Base-by-base conservation (phyloP, 2,797 vertebrate genomes). In the Malacoraja senta region DNA sequence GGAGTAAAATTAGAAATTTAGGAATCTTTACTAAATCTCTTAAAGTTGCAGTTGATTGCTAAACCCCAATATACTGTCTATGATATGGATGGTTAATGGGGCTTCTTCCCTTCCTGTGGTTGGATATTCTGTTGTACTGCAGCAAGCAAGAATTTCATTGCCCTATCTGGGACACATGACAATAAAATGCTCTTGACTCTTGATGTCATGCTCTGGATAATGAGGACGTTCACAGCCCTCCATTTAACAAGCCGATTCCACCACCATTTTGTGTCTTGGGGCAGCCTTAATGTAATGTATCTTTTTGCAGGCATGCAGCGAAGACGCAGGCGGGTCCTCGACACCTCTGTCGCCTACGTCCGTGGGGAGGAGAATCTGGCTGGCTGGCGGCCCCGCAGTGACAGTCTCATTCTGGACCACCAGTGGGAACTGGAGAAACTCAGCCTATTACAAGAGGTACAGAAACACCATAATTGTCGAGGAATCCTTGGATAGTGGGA, bases 341-440 rank as follows among this genome's bases (percentile, higher is more conserved):
- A 99, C 95, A 99, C 99, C 8, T 99, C 99, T 0, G 98, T 99
- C 94, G 99, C 99, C 21, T 99, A 99, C 0, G 99, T 99, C 44
- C 95, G 98, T 0, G 99, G 99, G 0, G 99, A 99, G 94, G 99
- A 99, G 96, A 99, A 99, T 96, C 96, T 99, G 95, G 98, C 98
- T 0, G 99, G 99, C 4, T 99, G 99, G 99, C 97, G 99, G 94
- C 99, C 99, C 58, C 98, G 99, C 91, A 99, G 99, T 0, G 99
- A 99, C 96, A 99, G 99, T 94, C 98, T 99, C 93, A 99, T 99
- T 94, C 96, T 99, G 1, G 99, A 99, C 95, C 99, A 99, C 95
- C 99, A 99, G 94, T 99, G 99, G 99, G 99, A 99, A 95, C 96
- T 99, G 95, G 98, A 99, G 95, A 99, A 99, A 94, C 98, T 99